These are phyloP conservation scores for Nineta flava DNA, from an alignment of 2,888 invertebrate genomes.

Conservation along the genomic window DNA sequence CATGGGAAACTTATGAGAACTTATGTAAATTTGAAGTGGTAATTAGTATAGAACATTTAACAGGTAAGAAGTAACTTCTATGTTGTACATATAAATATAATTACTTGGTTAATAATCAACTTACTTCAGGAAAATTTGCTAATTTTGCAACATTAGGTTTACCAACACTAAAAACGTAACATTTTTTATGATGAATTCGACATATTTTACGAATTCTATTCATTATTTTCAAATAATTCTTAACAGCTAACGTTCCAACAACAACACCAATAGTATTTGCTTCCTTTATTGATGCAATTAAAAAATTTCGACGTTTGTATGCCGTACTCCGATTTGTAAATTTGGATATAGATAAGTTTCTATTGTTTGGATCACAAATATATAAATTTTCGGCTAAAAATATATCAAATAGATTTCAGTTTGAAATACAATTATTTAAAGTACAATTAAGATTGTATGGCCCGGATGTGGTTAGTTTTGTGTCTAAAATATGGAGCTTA, in stretches of 20 bases:
- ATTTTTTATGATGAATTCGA: conserved; percentile 62
- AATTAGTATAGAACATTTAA: too few relatives aligned
- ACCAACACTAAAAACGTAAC: conserved; percentile 84
- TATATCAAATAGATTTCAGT: too few relatives aligned
- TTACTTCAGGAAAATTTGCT: conserved; percentile 82
- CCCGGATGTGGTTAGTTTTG: too few relatives aligned
- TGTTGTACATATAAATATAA: too few relatives aligned
- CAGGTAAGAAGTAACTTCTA: too few relatives aligned
- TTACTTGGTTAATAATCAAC: neutral
- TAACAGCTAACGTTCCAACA: conserved; percentile 78
- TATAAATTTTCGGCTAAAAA: conserved; percentile 39
- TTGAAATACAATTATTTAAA: too few relatives aligned
- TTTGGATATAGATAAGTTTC: conserved; percentile 21
- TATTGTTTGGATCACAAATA: conserved; percentile 32
- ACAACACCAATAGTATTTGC: conserved; percentile 74
- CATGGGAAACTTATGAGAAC: too few relatives aligned
- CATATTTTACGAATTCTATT: conserved; percentile 57
- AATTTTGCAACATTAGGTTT: conserved; percentile 89
- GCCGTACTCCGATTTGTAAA: conserved; percentile 34
- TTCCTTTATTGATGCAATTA: conserved; percentile 85
- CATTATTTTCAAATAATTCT: conserved; percentile 60
- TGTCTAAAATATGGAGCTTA: too few relatives aligned
- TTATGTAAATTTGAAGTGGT: too few relatives aligned
- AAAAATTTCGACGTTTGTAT: conserved; percentile 63
- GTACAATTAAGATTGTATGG: too few relatives aligned